Base-by-base conservation (phyloP, 1,140 invertebrate species). In the Drosophila nigromelanica region DNA sequence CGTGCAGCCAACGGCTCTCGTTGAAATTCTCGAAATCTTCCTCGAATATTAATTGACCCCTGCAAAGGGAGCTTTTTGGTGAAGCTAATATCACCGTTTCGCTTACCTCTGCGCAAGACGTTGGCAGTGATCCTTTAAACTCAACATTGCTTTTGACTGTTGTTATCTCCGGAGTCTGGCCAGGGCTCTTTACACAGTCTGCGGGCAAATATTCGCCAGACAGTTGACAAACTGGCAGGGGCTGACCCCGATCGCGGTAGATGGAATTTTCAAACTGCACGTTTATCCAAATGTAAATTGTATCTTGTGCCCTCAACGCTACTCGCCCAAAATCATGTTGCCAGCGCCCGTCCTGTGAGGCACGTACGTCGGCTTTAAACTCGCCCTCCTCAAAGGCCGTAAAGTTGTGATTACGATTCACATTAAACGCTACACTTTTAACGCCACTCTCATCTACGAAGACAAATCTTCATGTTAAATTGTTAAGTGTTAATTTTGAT, bases 361-460 rank as follows among this genome's bases (percentile, higher is more conserved):
- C 21, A 5, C 66, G 55, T 5, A 90, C 45, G 24, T 76, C 63
- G 8, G 58, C 72, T 11, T 56, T 78, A 8, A 47, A 89, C 14
- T 91, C 77, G 3, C 90, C 90, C 61, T 80, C 68, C 24, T 76
- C 81, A 15, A 90, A 90, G 8, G 71, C 64, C 5, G 73, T 78
- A 43, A 91, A 90, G 14, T 76, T 86, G 21, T 76, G 82, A 62
- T 91, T 91, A 35, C 80, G 77, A 71, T 91, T 91, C 5, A 87
- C 77, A 82, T 91, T 85, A 30, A 89, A 91, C 5, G 90, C 80
- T 12, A 91, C 90, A 33, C 72, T 69, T 62, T 76, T 83, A 0
- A 91, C 75, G 4, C 80, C 90, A 15, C 45, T 39, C 21, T 90
- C 82, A 63, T 91, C 90, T 91, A 18, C 4, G 51, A 54, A 33